A percentile compares a stretch with the other conserved stretches of the same genome.
These are phyloP conservation scores for Saimiri boliviensis DNA, from an alignment of 2,113 vertebrate species.

Conservation along the genomic window DNA sequence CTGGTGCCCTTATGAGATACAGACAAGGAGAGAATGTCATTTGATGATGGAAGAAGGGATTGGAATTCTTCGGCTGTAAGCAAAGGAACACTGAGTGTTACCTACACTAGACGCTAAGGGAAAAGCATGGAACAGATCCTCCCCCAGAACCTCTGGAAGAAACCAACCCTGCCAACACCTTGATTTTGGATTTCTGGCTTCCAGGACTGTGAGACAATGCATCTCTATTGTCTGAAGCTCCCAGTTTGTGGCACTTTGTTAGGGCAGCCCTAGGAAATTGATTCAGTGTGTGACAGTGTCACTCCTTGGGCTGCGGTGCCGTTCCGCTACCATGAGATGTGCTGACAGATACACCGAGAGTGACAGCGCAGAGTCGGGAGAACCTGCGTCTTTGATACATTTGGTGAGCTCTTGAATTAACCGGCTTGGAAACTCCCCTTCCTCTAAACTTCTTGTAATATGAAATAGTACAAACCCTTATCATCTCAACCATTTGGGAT, in stretches of 20 bases:
- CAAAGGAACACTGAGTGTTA: background rate
- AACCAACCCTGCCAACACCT: background rate
- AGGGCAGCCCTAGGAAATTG: too few species aligned
- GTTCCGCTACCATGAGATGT: background rate
- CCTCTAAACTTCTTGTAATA: background rate
- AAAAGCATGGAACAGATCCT: background rate
- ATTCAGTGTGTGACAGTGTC: background rate
- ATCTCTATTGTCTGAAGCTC: background rate
- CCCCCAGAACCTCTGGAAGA: background rate
- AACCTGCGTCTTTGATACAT: background rate
- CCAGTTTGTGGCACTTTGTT: background rate
- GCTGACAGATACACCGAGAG: background rate
- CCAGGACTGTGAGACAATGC: background rate
- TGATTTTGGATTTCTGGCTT: background rate
- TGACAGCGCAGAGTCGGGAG: background rate
- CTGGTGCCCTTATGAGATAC: background rate
- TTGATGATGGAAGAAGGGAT: background rate
- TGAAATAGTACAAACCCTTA: background rate
- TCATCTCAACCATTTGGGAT: background rate
- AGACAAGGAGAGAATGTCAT: background rate
- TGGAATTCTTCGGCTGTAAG: background rate
- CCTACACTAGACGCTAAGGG: background rate
- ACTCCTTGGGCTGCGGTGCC: background rate
- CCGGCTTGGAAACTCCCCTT: background rate
- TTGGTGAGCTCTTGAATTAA: background rate